These are phyloP conservation scores for Pentalonia nigronervosa DNA, from an alignment of 1,140 invertebrate species.

Conservation along the genomic window DNA sequence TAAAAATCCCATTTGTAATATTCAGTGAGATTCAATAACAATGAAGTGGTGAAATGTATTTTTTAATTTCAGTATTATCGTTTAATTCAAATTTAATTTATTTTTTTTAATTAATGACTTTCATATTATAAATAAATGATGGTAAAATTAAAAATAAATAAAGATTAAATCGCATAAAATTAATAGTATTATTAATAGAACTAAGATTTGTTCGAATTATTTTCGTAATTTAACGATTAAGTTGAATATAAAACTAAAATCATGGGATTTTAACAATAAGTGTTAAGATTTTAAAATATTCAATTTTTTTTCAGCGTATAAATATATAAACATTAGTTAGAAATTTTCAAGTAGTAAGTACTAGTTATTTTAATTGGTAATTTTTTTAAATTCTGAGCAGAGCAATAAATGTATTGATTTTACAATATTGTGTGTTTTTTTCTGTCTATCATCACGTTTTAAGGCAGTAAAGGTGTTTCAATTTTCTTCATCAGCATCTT, in stretches of 20 bases:
- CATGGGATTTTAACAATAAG: neutral
- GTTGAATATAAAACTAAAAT: neutral
- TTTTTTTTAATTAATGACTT: neutral
- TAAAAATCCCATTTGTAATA: neutral
- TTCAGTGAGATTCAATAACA: neutral
- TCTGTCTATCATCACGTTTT: too few relatives aligned
- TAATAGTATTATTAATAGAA: neutral
- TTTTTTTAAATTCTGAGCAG: too few relatives aligned
- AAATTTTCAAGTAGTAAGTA: neutral
- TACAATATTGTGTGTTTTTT: too few relatives aligned
- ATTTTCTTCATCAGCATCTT: too few relatives aligned
- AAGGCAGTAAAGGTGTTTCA: too few relatives aligned
- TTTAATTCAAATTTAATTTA: neutral
- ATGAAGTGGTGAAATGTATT: neutral
- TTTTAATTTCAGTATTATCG: neutral
- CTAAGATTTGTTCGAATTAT: neutral
- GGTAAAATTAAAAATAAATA: conserved; percentile 1
- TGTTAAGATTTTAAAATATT: neutral
- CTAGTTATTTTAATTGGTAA: neutral
- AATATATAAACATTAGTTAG: neutral
- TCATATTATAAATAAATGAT: neutral
- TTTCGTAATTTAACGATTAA: neutral
- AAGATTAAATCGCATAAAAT: neutral
- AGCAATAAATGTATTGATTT: too few relatives aligned
- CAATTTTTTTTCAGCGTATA: too few relatives aligned